Conservation (phyloP, 2,113 vertebrate genomes). For the Atlantisia rogersi region DNA sequence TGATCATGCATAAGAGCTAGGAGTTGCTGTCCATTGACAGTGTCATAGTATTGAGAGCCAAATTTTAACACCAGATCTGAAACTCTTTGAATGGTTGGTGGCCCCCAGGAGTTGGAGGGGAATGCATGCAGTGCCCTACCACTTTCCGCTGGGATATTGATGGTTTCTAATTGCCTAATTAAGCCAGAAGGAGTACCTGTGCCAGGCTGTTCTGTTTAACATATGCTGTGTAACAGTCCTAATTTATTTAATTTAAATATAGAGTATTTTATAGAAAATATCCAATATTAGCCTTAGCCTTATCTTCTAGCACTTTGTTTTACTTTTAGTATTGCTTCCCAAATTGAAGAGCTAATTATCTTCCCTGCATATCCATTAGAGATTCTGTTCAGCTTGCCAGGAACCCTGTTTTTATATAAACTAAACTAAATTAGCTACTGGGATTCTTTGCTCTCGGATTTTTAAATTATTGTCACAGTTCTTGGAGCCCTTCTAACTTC, state of each 20-base stretch:
- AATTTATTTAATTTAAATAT: slow-evolving; percentile 19
- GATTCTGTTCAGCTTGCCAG: background rate
- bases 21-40: background rate
- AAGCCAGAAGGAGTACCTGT: background rate
- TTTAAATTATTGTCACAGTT: background rate
- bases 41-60: background rate
- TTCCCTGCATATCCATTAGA: background rate
- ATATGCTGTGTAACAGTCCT: background rate
- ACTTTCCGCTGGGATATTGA: background rate
- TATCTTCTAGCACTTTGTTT: slow-evolving; percentile 5
- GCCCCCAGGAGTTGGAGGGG: background rate
- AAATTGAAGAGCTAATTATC: slow-evolving; percentile 35
- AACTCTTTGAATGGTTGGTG: background rate
- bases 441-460: background rate
- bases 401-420: background rate
- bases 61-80: background rate
- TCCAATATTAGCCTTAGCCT: background rate
- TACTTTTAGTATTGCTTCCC: background rate
- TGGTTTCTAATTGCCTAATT: slow-evolving; percentile 3
- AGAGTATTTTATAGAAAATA: background rate
- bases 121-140: background rate
- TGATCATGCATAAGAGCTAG: background rate
- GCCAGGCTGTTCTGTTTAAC: background rate
- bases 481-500: background rate
- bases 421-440: background rate